A percentile compares a stretch with the other conserved stretches of the same genome.
Conservation (phyloP, 1,140 invertebrate genomes). For the Pentalonia nigronervosa region DNA sequence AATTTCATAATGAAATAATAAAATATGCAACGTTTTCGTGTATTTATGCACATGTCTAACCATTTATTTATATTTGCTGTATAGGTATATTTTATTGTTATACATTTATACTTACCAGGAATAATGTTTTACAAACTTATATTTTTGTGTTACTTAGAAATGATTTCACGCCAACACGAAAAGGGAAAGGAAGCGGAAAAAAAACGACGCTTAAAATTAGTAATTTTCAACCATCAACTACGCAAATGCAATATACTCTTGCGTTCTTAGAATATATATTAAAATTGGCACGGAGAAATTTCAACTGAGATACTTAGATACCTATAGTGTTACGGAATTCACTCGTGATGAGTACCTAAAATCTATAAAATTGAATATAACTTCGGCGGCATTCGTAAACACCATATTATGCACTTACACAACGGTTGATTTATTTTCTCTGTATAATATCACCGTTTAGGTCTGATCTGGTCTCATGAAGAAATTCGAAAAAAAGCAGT, state of each 20-base stretch:
- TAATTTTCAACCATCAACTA: neutral
- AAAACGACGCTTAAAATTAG: neutral
- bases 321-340: neutral
- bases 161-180: neutral
- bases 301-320: neutral
- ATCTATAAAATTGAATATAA: neutral
- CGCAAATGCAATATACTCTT: too few species aligned
- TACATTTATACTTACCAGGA: neutral
- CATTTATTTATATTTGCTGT: neutral
- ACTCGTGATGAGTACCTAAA: neutral
- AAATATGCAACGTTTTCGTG: neutral
- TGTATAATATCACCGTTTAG: neutral
- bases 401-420: neutral
- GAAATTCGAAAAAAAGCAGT: neutral
- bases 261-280: neutral
- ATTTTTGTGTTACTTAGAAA: neutral
- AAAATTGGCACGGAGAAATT: neutral
- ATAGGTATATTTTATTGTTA: neutral
- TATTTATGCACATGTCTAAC: neutral
- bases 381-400: neutral
- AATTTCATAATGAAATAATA: conserved; percentile 5
- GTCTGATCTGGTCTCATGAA: neutral
- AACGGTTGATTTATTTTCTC: neutral
- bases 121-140: neutral
- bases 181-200: neutral